phyloP scores from a whole-genome alignment of 2,797 vertebrate species.

The Thamnophis elegans region DNA sequence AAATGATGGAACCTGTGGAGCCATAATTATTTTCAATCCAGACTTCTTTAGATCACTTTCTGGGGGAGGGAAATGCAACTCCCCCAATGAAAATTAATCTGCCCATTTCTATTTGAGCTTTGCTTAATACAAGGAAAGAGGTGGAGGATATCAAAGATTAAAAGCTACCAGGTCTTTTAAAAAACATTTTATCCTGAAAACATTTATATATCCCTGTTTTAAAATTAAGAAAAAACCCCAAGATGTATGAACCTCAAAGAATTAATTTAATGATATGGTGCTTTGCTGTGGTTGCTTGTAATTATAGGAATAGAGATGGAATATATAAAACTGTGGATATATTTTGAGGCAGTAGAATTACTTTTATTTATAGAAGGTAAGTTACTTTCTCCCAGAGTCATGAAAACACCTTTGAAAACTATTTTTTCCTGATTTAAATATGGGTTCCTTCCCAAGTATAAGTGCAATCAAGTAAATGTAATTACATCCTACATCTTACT shows the following conservation, averaged over 20 bases:
- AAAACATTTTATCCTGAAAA: constrained; percentile 46
- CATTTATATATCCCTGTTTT: constrained; percentile 38
- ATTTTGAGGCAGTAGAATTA: constrained; percentile 59
- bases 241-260: constrained; percentile 30
- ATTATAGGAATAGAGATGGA: constrained; percentile 72
- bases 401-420: constrained; percentile 68
- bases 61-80: neutral
- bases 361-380: constrained; percentile 69
- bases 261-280: constrained; percentile 62
- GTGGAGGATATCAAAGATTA: constrained; percentile 44
- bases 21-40: constrained; percentile 5
- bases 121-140: constrained; percentile 23
- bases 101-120: constrained; percentile 37
- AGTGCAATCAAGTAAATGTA: constrained; percentile 52
- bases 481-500: constrained; percentile 65
- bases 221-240: neutral
- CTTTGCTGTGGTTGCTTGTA: constrained; percentile 60
- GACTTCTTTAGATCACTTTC: neutral
- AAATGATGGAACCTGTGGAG: neutral
- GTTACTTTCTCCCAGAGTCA: constrained; percentile 49
- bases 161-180: constrained; percentile 58
- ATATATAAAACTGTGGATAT: constrained; percentile 60
- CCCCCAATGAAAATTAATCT: neutral
- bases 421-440: constrained; percentile 51
- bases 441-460: constrained; percentile 60